Conservation (phyloP, 2,113 vertebrate genomes). For the Tiliqua scincoides region DNA sequence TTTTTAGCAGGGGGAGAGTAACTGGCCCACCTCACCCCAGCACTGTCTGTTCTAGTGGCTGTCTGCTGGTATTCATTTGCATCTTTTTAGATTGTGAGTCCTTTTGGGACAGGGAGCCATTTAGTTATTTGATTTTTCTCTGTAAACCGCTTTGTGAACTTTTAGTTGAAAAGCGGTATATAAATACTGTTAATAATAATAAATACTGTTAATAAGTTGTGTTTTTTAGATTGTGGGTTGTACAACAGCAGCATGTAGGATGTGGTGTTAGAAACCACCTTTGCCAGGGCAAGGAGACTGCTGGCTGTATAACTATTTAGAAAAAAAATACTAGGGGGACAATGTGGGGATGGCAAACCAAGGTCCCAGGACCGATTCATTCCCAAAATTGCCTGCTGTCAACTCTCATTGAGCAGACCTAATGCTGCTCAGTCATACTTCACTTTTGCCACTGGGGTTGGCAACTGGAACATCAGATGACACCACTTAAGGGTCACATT, state of each 20-base stretch:
- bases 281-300: neutral
- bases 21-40: too few species aligned
- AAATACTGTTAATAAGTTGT: too few species aligned
- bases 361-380: neutral
- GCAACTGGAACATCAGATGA: neutral
- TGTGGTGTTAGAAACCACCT: neutral
- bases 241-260: neutral
- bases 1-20: too few species aligned
- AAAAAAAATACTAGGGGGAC: neutral
- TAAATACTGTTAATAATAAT: too few species aligned
- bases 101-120: too few species aligned
- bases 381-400: neutral
- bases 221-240: conserved; percentile 31
- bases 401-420: neutral
- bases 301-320: neutral
- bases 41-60: too few species aligned
- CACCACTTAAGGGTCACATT: too few species aligned
- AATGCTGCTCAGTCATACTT: neutral
- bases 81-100: too few species aligned
- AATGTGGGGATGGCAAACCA: neutral
- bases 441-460: neutral
- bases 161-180: too few species aligned
- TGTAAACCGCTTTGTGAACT: too few species aligned
- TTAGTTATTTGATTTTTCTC: too few species aligned
- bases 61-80: too few species aligned